Evolutionary conservation across 2,797 vertebrate species (phyloP).

Genomic region (Anableps anableps): DNA sequence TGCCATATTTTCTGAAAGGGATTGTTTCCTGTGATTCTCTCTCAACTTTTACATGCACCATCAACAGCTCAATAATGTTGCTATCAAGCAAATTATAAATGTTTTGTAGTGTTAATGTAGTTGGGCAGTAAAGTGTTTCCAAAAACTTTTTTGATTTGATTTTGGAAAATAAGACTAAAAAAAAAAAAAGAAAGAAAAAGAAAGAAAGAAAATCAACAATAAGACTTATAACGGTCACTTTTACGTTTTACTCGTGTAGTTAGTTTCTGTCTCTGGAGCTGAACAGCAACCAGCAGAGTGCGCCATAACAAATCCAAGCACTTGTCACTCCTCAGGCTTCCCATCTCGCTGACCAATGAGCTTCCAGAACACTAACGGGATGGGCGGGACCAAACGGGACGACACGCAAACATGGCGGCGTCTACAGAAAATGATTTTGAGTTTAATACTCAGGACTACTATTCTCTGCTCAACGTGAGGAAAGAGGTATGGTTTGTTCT

Average conservation of each 20-base stretch:
- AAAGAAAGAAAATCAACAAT: neutral
- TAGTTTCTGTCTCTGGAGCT: neutral
- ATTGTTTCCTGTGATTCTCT: neutral
- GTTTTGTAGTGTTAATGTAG: neutral
- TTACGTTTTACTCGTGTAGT: neutral
- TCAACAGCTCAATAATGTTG: neutral
- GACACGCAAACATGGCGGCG: conserved; percentile 92
- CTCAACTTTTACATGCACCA: neutral
- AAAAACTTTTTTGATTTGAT: neutral
- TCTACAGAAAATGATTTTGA: conserved; percentile 89
- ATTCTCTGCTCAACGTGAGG: conserved; percentile 93
- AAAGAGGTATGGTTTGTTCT: conserved; percentile 86
- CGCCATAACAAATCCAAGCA: conserved; percentile 23
- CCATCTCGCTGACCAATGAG: conserved; percentile 58
- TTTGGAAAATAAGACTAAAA: neutral
- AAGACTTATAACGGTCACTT: neutral
- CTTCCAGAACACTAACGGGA: conserved; percentile 26
- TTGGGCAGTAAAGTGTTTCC: neutral
- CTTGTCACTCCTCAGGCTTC: neutral
- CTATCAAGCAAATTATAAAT: neutral
- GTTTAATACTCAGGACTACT: conserved; percentile 93
- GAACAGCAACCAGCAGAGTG: conserved; percentile 41
- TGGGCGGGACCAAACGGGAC: conserved; percentile 74
- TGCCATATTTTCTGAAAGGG: neutral
- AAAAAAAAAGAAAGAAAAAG: too few species aligned